Percentiles rank a stretch among this genome's conserved stretches.
These are phyloP conservation scores for Lepilemur ruficaudatus DNA, from an alignment of 2,797 vertebrate species.

Conservation along the genomic window DNA sequence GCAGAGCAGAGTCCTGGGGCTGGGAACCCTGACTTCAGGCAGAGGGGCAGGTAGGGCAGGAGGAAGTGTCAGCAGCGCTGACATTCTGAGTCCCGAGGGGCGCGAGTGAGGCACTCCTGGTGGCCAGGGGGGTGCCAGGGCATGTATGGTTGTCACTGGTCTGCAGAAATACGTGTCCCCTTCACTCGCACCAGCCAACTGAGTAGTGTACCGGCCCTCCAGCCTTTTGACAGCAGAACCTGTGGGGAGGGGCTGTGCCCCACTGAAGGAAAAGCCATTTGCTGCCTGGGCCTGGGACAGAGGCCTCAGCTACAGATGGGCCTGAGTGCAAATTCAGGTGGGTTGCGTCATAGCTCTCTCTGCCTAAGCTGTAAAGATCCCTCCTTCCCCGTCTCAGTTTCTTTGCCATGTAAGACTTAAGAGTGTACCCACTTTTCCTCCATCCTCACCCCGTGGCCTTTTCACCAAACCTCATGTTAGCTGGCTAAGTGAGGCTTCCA, in stretches of 20 bases:
- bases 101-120: accelerated
- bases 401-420: neutral
- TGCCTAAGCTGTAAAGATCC: neutral
- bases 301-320: neutral
- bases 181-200: accelerated
- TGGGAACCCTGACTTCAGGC: too few relatives aligned
- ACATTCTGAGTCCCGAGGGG: accelerated
- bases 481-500: too few relatives aligned
- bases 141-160: neutral
- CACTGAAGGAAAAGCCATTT: neutral
- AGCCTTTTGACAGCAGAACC: neutral
- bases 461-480: neutral
- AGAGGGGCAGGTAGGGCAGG: neutral
- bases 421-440: neutral
- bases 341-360: neutral
- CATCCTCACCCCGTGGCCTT: accelerated
- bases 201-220: neutral
- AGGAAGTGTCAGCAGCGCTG: neutral
- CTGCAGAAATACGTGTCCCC: neutral
- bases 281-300: neutral
- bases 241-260: neutral
- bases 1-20: neutral
- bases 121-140: neutral
- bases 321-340: neutral
- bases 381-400: neutral